These are phyloP conservation scores for Corella eumyota DNA, from an alignment of 23 tunicate genomes.

Conservation along the genomic window DNA sequence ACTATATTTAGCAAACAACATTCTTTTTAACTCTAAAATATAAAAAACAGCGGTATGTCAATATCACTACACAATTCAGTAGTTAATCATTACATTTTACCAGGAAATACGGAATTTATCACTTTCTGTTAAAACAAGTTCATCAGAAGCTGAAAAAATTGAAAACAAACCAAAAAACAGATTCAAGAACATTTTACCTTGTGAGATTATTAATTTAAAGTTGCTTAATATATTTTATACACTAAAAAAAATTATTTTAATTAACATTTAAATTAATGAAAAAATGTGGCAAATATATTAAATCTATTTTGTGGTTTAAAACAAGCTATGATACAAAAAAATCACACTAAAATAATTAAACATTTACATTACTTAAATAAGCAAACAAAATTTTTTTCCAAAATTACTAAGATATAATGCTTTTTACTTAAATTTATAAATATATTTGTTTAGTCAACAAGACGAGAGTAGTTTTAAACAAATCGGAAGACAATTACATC, in stretches of 20 bases:
- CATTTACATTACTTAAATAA: no score
- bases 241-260: background rate
- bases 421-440: background rate
- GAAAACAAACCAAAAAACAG: slow-evolving; percentile 13
- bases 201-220: no score
- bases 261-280: background rate
- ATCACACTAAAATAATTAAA: slow-evolving; percentile 1
- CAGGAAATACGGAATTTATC: background rate
- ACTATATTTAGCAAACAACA: no score
- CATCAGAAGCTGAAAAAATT: background rate
- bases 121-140: background rate
- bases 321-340: no score
- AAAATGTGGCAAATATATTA: background rate
- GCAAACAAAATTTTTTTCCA: no score
- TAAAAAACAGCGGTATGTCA: no score
- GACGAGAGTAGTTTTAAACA: slow-evolving; percentile 1
- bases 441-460: background rate
- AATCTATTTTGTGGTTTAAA: background rate
- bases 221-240: background rate
- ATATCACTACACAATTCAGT: no score
- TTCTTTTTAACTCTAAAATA: no score
- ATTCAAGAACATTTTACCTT: slow-evolving; percentile 26
- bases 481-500: slow-evolving; percentile 2
- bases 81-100: background rate
- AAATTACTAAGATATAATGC: no score